Conservation (phyloP, 2,888 invertebrate species). For the Nesidiocoris tenuis region DNA sequence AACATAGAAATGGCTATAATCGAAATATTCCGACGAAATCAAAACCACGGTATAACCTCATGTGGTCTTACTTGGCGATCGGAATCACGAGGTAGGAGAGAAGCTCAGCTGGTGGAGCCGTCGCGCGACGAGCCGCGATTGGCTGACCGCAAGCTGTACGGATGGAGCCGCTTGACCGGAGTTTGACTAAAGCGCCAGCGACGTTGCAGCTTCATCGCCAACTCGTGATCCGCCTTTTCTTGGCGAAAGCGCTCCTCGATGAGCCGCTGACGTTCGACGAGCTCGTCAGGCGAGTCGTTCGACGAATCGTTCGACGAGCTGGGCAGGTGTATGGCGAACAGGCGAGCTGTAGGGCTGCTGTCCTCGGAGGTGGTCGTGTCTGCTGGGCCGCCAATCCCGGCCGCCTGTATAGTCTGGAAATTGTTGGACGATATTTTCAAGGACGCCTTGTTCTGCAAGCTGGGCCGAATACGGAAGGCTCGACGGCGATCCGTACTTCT, state of each 20-base stretch:
- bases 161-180: conserved; percentile 40
- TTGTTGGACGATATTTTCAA: conserved; percentile 47
- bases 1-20: no score
- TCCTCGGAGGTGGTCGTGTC: conserved; percentile 26
- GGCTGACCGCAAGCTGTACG: conserved; percentile 43
- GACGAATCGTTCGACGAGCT: not conserved
- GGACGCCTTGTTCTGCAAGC: conserved; percentile 39
- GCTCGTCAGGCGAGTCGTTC: conserved; percentile 23
- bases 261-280: conserved; percentile 40
- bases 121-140: conserved; percentile 27
- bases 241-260: conserved; percentile 34
- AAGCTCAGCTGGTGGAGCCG: conserved; percentile 26
- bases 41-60: no score
- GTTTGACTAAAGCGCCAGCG: conserved; percentile 44
- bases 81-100: conserved; percentile 1
- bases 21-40: no score
- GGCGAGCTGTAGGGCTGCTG: not conserved
- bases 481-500: conserved; percentile 14
- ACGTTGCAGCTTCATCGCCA: conserved; percentile 45
- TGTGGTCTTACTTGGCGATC: no score
- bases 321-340: not conserved
- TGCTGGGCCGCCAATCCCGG: conserved; percentile 12
- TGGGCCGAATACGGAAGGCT: conserved; percentile 3
- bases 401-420: conserved; percentile 19
- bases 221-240: conserved; percentile 40